Conservation (phyloP, 1,140 invertebrate species). For the Aphelenchoides besseyi region DNA sequence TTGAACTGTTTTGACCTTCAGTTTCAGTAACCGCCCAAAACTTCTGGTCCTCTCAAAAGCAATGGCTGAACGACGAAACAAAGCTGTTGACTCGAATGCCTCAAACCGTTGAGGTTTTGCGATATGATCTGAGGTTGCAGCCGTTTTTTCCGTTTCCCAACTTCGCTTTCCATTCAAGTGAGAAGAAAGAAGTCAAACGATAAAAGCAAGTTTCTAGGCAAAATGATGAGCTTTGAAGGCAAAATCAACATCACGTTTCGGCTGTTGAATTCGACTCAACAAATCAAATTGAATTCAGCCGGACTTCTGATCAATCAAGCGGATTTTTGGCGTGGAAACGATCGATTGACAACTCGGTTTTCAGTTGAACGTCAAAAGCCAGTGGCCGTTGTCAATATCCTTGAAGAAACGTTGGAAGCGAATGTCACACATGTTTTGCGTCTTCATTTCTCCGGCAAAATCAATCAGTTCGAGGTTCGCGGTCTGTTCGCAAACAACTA, state of each 20-base stretch:
- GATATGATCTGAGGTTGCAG: conserved; percentile 9
- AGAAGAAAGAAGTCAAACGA: neutral
- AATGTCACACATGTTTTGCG: neutral
- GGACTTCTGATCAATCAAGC: conserved; percentile 4
- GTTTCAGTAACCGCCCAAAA: neutral
- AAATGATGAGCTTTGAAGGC: neutral
- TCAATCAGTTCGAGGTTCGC: neutral
- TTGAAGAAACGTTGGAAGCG: conserved; percentile 2
- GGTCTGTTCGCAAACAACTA: neutral
- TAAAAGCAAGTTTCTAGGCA: neutral
- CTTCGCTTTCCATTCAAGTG: neutral
- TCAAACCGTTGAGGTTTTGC: neutral
- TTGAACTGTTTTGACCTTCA: neutral
- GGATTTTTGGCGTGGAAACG: neutral
- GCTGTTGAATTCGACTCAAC: conserved; percentile 3
- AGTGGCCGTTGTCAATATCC: neutral
- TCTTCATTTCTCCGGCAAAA: neutral
- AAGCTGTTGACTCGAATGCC: neutral
- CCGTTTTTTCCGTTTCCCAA: conserved; percentile 2
- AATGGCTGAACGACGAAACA: neutral
- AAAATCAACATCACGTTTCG: neutral
- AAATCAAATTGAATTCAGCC: neutral
- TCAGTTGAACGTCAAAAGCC: neutral
- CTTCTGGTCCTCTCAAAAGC: neutral
- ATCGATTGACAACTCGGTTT: neutral